A percentile compares a stretch with the other conserved stretches of the same genome.
Evolutionary conservation across 2,888 invertebrate species (phyloP).

Genomic region (Cheilosia urbana): DNA sequence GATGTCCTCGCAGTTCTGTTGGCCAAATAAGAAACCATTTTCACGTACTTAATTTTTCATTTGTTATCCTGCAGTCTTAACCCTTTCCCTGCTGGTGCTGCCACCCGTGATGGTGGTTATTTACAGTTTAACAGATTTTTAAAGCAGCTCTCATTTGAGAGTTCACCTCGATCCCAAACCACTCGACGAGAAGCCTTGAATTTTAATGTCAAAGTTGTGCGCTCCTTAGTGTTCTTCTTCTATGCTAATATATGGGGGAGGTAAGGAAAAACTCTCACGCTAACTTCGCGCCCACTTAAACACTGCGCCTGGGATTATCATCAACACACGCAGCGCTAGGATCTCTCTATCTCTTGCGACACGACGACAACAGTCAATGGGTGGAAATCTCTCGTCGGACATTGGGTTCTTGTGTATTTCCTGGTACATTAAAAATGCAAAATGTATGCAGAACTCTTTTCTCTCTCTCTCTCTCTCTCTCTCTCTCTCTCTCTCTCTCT

Average conservation of each 20-base stretch:
- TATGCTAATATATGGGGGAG: constrained; percentile 33
- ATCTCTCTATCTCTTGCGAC: constrained; percentile 12
- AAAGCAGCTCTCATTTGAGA: constrained; percentile 49
- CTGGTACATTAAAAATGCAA: constrained; percentile 74
- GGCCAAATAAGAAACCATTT: constrained; percentile 55
- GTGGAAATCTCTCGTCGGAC: constrained; percentile 64
- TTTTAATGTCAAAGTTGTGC: constrained; percentile 73
- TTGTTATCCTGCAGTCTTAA: constrained; percentile 49
- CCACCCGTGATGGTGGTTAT: constrained; percentile 17
- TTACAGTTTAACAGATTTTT: constrained; percentile 59
- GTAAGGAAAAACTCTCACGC: constrained; percentile 13
- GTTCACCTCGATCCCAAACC: constrained; percentile 2
- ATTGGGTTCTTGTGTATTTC: constrained; percentile 64
- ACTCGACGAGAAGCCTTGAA: constrained; percentile 60
- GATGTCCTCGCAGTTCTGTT: neutral
- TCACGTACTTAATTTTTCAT: constrained; percentile 68
- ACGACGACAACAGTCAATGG: constrained; percentile 25
- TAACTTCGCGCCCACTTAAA: constrained; percentile 56
- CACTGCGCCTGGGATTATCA: constrained; percentile 5
- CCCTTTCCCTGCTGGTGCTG: neutral
- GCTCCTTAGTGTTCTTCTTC: constrained; percentile 41
- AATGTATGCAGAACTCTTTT: constrained; percentile 64
- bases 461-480: neutral
- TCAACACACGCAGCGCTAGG: constrained; percentile 10
- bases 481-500: constrained; percentile 12